phyloP scores from a whole-genome alignment of 30 jellyfish, hydroid and myxozoan species.

The Pseudorhiza aurosa region DNA sequence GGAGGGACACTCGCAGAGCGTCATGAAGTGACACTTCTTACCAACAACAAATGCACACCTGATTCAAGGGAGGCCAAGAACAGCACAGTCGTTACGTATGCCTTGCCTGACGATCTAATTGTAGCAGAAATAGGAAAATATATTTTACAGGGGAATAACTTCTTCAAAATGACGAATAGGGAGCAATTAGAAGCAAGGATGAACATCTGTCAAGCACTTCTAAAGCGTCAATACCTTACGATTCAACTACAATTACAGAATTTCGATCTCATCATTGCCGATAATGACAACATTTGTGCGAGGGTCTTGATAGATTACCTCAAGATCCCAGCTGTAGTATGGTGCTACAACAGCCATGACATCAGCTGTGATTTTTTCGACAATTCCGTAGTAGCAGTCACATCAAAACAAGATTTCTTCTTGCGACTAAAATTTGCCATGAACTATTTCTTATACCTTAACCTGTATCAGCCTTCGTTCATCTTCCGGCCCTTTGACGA shows the following conservation, averaged over 20 bases:
- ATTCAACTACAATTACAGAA: conserved; percentile 20
- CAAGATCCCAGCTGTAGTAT: conserved; percentile 41
- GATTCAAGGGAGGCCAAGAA: neutral
- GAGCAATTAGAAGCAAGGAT: neutral
- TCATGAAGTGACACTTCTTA: conserved; percentile 50
- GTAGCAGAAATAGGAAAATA: neutral
- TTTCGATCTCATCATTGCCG: conserved; percentile 47
- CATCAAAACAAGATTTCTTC: neutral
- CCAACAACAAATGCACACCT: conserved; percentile 5
- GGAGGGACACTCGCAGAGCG: conserved; percentile 46
- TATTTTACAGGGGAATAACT: neutral
- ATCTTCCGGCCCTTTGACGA: conserved; percentile 26
- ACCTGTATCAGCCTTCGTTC: conserved; percentile 10
- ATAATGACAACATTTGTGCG: conserved; percentile 46
- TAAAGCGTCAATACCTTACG: conserved; percentile 31
- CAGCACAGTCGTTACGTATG: conserved; percentile 11
- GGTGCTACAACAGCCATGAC: conserved; percentile 34
- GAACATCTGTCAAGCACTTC: conserved; percentile 28
- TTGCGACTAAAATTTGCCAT: conserved; percentile 5
- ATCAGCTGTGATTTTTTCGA: conserved; percentile 7
- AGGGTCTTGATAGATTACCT: conserved; percentile 56
- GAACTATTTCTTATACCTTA: neutral
- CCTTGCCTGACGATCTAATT: conserved; percentile 1
- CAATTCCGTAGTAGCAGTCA: neutral
- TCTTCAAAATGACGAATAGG: neutral